Conservation (phyloP, 2,113 vertebrate species). For the Marmota flaviventris region DNA sequence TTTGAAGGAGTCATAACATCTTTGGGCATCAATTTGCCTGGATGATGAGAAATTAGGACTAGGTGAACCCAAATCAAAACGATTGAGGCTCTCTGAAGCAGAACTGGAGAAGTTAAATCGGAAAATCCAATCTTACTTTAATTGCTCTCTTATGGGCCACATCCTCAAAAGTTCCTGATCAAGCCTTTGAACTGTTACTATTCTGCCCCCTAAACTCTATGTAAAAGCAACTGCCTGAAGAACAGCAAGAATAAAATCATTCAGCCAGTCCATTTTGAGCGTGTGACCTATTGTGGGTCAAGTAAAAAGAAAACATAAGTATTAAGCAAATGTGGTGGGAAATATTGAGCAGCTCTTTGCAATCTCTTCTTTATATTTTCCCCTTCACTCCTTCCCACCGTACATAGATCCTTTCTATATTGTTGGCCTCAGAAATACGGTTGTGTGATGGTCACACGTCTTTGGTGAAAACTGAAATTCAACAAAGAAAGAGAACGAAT, state of each 20-base stretch:
- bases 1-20: neutral
- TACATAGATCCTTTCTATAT: neutral
- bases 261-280: neutral
- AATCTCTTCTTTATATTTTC: neutral
- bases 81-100: neutral
- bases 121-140: neutral
- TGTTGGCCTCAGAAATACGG: neutral
- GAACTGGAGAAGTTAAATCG: neutral
- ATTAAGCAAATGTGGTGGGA: neutral
- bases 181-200: neutral
- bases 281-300: neutral
- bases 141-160: neutral
- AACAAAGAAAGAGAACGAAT: neutral
- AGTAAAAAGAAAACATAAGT: neutral
- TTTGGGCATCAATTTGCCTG: neutral
- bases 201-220: neutral
- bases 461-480: neutral
- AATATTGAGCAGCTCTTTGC: neutral
- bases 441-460: neutral
- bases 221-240: neutral
- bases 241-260: conserved; percentile 37
- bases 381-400: neutral
- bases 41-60: neutral
- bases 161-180: neutral
- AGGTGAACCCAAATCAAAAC: neutral